These are phyloP conservation scores for Drosophila nasuta DNA, from an alignment of 1,140 invertebrate genomes.

Conservation along the genomic window DNA sequence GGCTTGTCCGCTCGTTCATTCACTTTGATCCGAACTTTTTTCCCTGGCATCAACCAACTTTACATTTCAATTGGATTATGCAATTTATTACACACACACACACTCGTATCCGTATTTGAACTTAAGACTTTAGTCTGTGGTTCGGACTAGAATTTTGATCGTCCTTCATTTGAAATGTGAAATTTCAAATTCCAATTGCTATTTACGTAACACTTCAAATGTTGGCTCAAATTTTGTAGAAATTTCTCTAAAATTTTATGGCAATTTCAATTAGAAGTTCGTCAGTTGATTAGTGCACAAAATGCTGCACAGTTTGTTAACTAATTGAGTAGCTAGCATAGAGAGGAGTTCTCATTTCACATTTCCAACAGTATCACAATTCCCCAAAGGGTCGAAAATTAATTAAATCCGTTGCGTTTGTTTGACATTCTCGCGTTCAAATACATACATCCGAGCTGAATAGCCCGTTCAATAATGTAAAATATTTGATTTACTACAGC, in stretches of 20 bases:
- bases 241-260: slow-evolving; percentile 35
- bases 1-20: slow-evolving; percentile 16
- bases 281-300: slow-evolving; percentile 59
- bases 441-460: slow-evolving; percentile 34
- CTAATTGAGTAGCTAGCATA: slow-evolving; percentile 60
- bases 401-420: slow-evolving; percentile 73
- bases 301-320: slow-evolving; percentile 65
- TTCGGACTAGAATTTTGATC: slow-evolving; percentile 17
- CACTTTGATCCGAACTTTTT: slow-evolving; percentile 33
- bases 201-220: slow-evolving; percentile 72
- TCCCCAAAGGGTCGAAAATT: slow-evolving; percentile 61
- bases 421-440: slow-evolving; percentile 46
- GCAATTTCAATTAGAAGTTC: slow-evolving; percentile 30
- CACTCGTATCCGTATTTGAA: slow-evolving; percentile 6
- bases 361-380: not conserved
- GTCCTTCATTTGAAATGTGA: not conserved
- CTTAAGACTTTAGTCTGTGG: slow-evolving; percentile 13
- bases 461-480: slow-evolving; percentile 65
- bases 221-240: slow-evolving; percentile 8
- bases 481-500: slow-evolving; percentile 55
- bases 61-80: slow-evolving; percentile 48
- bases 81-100: slow-evolving; percentile 49
- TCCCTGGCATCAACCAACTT: slow-evolving; percentile 39
- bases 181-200: slow-evolving; percentile 24
- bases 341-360: not conserved